These are phyloP conservation scores for Rhodeus uyekii DNA, from an alignment of 2,797 vertebrate species.

Conservation along the genomic window DNA sequence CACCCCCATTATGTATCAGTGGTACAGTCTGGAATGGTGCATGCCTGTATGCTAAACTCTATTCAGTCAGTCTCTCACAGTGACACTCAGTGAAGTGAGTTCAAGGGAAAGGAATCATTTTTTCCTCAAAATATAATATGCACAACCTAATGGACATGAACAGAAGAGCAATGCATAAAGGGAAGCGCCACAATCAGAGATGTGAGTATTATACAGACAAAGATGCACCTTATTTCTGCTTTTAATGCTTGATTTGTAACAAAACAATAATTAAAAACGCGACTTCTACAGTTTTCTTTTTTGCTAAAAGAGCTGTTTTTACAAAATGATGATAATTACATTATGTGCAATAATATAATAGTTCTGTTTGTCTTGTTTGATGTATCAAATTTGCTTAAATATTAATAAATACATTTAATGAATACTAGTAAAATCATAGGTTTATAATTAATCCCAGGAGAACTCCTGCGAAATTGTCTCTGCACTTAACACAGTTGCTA, in stretches of 20 bases:
- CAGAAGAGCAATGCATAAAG: slow-evolving; percentile 42
- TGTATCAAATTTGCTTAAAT: no score
- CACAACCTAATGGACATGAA: slow-evolving; percentile 40
- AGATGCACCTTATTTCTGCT: neutral
- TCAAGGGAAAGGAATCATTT: slow-evolving; percentile 6
- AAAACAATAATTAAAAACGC: neutral
- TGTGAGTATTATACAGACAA: slow-evolving; percentile 41
- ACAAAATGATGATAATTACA: neutral
- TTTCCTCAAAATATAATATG: neutral
- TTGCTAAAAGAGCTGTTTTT: neutral
- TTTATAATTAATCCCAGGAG: neutral
- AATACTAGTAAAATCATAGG: neutral
- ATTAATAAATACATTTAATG: neutral
- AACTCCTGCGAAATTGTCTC: neutral
- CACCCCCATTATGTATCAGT: slow-evolving; percentile 25
- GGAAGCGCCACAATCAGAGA: slow-evolving; percentile 44
- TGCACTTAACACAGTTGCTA: neutral
- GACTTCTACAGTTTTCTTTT: neutral
- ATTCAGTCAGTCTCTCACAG: slow-evolving; percentile 43
- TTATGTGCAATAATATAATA: neutral
- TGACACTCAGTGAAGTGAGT: slow-evolving; percentile 27
- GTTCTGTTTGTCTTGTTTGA: neutral
- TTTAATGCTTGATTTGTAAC: neutral
- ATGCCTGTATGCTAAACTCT: slow-evolving; percentile 34
- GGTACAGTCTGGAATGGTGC: slow-evolving; percentile 48